Evolutionary conservation across 2,113 vertebrate species (phyloP).

Genomic region (Chlamydotis undulata): DNA sequence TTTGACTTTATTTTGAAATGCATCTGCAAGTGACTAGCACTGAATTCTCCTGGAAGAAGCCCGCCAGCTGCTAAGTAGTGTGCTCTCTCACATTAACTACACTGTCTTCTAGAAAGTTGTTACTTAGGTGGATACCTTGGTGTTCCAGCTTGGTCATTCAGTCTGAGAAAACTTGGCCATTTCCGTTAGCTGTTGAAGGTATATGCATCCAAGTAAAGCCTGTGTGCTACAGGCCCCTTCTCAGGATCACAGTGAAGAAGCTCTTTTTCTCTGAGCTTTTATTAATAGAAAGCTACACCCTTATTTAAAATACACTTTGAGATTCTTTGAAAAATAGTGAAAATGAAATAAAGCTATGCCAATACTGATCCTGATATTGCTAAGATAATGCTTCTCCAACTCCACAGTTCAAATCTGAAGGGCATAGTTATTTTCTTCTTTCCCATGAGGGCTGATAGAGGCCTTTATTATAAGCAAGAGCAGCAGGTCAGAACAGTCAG

Average conservation of each 20-base stretch:
- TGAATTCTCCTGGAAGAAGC: background rate
- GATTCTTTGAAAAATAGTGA: background rate
- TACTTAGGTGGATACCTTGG: background rate
- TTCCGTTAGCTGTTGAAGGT: background rate
- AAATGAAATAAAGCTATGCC: background rate
- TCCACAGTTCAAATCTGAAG: background rate
- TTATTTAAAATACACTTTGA: background rate
- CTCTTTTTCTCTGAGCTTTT: too few relatives aligned
- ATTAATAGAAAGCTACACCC: background rate
- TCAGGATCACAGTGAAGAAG: background rate
- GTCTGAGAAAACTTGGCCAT: fast-evolving
- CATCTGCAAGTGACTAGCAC: too few relatives aligned
- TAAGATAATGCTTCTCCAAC: background rate
- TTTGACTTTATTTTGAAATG: background rate
- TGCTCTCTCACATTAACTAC: fast-evolving
- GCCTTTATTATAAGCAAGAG: background rate
- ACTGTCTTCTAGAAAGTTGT: background rate
- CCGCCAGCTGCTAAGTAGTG: background rate
- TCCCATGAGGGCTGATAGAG: background rate
- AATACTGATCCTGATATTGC: fast-evolving
- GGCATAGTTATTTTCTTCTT: background rate
- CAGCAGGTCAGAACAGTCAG: background rate
- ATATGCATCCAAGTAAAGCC: fast-evolving
- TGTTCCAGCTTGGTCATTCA: background rate
- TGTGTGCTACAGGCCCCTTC: fast-evolving